phyloP scores from a whole-genome alignment of 2,888 invertebrate species.

The Drosophila bunnanda region DNA sequence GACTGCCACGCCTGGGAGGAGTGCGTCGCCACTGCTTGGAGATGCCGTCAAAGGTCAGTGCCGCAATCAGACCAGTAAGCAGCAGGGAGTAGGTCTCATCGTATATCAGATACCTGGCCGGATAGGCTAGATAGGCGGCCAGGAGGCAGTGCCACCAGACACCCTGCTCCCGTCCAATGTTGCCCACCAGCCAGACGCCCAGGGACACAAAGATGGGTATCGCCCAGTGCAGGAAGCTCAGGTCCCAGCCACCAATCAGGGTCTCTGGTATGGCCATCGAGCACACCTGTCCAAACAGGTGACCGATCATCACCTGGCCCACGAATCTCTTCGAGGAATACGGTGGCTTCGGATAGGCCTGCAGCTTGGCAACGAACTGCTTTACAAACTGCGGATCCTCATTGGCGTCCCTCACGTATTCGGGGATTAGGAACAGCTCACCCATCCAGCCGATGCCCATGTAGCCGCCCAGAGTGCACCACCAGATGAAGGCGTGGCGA shows the following conservation, averaged over 20 bases:
- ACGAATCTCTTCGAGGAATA: slow-evolving; percentile 92
- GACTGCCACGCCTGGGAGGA: slow-evolving; percentile 85
- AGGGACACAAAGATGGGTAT: slow-evolving; percentile 90
- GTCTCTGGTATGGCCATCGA: slow-evolving; percentile 91
- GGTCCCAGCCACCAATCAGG: slow-evolving; percentile 89
- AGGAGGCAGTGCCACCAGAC: slow-evolving; percentile 89
- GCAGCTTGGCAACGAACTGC: slow-evolving; percentile 87
- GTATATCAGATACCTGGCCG: slow-evolving; percentile 89
- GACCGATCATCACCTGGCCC: slow-evolving; percentile 91
- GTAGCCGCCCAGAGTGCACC: slow-evolving; percentile 93
- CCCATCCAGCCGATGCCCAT: slow-evolving; percentile 93
- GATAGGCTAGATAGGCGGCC: slow-evolving; percentile 89
- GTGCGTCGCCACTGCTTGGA: slow-evolving; percentile 92
- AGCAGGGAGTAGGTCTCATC: slow-evolving; percentile 91
- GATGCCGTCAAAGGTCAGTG: slow-evolving; percentile 90
- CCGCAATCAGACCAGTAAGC: slow-evolving; percentile 88
- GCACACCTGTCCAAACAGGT: slow-evolving; percentile 91
- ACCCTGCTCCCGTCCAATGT: slow-evolving; percentile 93
- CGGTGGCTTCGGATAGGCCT: slow-evolving; percentile 90
- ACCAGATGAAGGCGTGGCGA: slow-evolving; percentile 95
- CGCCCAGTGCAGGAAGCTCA: slow-evolving; percentile 89
- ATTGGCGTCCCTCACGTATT: slow-evolving; percentile 93
- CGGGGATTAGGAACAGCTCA: slow-evolving; percentile 93
- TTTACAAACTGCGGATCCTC: slow-evolving; percentile 89
- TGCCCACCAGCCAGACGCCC: slow-evolving; percentile 96